A percentile compares a stretch with the other conserved stretches of the same genome.
Conservation (phyloP, 2,888 invertebrate species). For the Anthrax anthrax region DNA sequence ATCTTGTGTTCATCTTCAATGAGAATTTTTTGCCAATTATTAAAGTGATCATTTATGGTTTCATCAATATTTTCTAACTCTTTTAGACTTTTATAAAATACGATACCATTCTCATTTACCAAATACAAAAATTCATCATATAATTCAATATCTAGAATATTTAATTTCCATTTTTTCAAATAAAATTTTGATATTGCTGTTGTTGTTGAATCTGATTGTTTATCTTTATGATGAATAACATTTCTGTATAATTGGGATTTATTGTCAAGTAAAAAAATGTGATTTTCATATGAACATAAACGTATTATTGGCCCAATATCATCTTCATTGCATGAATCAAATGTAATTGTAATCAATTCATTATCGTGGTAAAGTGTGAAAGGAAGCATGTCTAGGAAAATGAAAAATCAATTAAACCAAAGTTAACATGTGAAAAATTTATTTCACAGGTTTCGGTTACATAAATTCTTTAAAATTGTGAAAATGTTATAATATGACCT, state of each 20-base stretch:
- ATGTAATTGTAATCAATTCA: constrained; percentile 4
- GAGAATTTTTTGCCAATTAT: constrained; percentile 6
- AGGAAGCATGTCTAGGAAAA: neutral
- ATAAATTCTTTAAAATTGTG: no score
- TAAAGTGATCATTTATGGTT: neutral
- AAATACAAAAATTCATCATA: constrained; percentile 11
- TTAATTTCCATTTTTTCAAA: constrained; percentile 4
- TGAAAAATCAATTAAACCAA: no score
- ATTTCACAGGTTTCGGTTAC: no score
- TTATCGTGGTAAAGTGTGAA: constrained; percentile 9
- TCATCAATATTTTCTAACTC: neutral
- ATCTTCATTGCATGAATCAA: no score
- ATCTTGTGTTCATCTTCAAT: constrained; percentile 2
- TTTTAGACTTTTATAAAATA: constrained; percentile 6
- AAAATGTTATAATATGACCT: no score
- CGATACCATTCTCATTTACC: constrained; percentile 11
- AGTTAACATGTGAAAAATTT: no score
- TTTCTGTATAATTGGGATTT: constrained; percentile 8
- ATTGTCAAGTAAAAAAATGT: constrained; percentile 10
- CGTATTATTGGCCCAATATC: constrained; percentile 6
- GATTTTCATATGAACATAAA: constrained; percentile 9
- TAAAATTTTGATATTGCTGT: no score
- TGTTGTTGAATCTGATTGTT: no score
- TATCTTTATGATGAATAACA: constrained; percentile 3
- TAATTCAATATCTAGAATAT: constrained; percentile 12